Base-by-base conservation (phyloP, 23 tunicate genomes). In the Halocynthia aurantium region DNA sequence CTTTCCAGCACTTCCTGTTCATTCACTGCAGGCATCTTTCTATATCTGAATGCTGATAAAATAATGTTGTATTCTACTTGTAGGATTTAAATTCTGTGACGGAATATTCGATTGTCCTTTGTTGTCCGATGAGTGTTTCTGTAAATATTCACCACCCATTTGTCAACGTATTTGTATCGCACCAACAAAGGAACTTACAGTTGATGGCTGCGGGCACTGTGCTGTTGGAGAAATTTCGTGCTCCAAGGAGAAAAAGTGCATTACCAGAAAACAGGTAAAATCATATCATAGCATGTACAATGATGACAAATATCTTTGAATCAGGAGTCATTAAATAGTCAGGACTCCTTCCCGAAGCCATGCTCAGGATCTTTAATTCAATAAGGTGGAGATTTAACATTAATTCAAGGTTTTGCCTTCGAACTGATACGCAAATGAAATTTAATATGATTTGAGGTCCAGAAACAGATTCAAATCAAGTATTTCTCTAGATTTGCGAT, bases 111-210 rank as follows among this genome's bases (percentile, higher is more conserved):
- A 78, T 61, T 78, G 82, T 50, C 10, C 73, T 12, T 50, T 78
- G 58, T 53, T 78, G 7, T 78, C 82, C 22, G 82, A 78, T 49
- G 82, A 78, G 58, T 78, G 82, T 19, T 10, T 78, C 61, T 78
- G 82, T 63, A 61, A 78, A 65, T 17, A 44, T 10, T 65, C 82
- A 10, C 82, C 82, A 44, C 20, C 73, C 9, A 65, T 78, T 50
- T 78, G 82, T 53, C 15, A 31, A 7, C 22, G 13, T 8, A 11
- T 78, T 44, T 78, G 82, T 6, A 64, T 64, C 82, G 60, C 51
- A 49, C 31, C 69, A 57, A 12, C 8, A 6, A 11, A 13, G 12
- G 52, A 68, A 50, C 69, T 60, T 31, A 31, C 44, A 76, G 72
- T 17, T 15, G 80, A 60, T 20, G 73, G 22, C 53, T 78, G 82